Evolutionary conservation across 2,113 vertebrate genomes (phyloP).

Genomic region (Sylvia atricapilla): DNA sequence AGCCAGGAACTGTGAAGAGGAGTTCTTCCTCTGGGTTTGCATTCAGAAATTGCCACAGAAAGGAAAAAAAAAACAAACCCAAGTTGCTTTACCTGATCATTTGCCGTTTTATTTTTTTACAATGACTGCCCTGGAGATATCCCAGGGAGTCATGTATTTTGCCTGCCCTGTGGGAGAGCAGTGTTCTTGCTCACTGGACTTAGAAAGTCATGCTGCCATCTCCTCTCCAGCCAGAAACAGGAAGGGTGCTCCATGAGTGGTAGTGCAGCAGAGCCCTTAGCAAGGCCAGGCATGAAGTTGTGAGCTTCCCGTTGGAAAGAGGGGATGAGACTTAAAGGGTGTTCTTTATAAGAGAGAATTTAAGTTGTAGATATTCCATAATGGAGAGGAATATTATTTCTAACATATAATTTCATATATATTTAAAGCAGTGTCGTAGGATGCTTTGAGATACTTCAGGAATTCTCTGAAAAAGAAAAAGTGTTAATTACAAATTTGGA

Average conservation of each 20-base stretch:
- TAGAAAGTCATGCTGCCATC: background rate
- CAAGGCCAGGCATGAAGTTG: background rate
- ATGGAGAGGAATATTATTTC: background rate
- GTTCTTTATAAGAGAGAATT: background rate
- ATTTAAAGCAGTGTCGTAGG: background rate
- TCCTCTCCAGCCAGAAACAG: background rate
- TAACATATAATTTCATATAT: background rate
- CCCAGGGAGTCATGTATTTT: background rate
- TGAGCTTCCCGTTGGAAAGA: background rate
- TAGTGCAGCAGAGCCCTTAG: background rate
- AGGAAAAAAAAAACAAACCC: background rate
- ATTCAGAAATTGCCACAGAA: background rate
- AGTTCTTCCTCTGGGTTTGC: background rate
- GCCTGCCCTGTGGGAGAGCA: background rate
- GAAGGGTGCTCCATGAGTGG: fast-evolving
- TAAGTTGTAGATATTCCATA: background rate
- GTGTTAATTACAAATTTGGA: background rate
- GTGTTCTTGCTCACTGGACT: background rate
- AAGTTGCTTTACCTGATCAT: background rate
- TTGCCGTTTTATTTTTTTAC: conserved; percentile 5
- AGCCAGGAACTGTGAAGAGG: background rate
- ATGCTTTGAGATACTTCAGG: background rate
- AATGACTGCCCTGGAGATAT: background rate
- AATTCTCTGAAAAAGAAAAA: background rate
- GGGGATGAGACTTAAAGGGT: background rate